Evolutionary conservation across 2,113 vertebrate species (phyloP).

Genomic region (Ceyx margarethae): DNA sequence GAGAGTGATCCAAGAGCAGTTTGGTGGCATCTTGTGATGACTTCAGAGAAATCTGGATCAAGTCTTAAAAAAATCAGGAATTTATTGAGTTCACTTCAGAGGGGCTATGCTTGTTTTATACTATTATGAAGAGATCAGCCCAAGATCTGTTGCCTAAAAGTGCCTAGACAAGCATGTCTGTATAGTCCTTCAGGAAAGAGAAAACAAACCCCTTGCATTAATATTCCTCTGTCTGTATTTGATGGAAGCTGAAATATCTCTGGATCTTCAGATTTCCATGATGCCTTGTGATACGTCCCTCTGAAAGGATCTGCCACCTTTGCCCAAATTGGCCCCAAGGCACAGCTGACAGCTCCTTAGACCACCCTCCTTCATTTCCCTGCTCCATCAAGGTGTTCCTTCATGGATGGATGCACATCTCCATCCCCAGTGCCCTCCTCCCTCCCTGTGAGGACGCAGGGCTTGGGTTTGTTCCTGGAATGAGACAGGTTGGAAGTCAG

Average conservation of each 20-base stretch:
- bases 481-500: neutral
- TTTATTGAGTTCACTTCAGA: neutral
- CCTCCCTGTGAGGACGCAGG: neutral
- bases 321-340: accelerated
- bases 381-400: neutral
- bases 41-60: neutral
- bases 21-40: neutral
- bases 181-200: neutral
- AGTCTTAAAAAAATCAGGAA: neutral
- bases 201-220: neutral
- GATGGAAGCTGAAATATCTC: neutral
- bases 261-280: neutral
- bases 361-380: neutral
- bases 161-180: neutral
- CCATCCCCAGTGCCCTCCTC: neutral
- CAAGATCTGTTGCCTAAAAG: neutral
- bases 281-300: neutral
- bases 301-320: neutral
- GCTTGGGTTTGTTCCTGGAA: neutral
- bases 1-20: neutral
- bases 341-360: neutral
- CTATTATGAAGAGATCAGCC: neutral
- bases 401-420: accelerated
- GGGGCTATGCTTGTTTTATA: neutral
- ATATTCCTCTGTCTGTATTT: neutral